Conservation (phyloP, 2,113 vertebrate species). For the Rhegmatorhina hoffmannsi region DNA sequence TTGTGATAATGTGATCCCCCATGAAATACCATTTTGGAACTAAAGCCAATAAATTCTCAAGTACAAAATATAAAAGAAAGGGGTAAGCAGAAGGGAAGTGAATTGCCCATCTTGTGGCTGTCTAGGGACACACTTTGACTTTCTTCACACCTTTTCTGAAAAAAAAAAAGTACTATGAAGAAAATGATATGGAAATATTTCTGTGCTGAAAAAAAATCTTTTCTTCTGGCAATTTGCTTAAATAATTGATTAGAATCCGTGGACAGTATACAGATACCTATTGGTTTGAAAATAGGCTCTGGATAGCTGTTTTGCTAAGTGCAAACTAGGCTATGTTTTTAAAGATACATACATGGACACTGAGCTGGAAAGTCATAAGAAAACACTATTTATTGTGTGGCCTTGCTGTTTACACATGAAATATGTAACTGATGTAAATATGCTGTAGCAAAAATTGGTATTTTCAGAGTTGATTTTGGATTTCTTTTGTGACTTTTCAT, state of each 20-base stretch:
- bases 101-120: background rate
- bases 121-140: background rate
- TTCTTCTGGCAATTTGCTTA: background rate
- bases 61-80: background rate
- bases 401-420: background rate
- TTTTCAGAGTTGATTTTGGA: background rate
- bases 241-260: background rate
- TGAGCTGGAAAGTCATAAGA: background rate
- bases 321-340: background rate
- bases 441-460: background rate
- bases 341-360: accelerated
- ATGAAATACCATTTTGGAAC: background rate
- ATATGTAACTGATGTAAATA: background rate
- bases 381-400: background rate
- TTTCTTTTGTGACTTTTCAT: constrained; percentile 1
- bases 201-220: background rate
- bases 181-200: background rate
- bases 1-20: background rate
- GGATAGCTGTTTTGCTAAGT: background rate
- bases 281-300: background rate
- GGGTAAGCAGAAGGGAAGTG: background rate
- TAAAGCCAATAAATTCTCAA: background rate
- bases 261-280: background rate
- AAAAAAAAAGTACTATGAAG: background rate
- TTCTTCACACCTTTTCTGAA: background rate